Conservation (phyloP, 2,888 invertebrate genomes). For the Rotaria sp. region DNA sequence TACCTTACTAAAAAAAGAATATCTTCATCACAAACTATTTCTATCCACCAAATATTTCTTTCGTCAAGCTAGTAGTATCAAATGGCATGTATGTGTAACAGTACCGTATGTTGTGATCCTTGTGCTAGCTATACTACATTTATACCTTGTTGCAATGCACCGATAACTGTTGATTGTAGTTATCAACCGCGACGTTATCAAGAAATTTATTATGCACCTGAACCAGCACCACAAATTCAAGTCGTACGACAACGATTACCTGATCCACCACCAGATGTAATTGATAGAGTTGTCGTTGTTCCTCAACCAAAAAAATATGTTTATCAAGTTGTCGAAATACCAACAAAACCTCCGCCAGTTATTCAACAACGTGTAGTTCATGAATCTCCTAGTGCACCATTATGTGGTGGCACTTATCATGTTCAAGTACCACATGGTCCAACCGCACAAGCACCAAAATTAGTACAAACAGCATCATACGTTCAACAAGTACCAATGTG, state of each 20-base stretch:
- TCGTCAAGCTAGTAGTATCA: too few relatives aligned
- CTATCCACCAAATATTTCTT: neutral
- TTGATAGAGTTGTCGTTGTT: constrained; percentile 38
- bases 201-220: constrained; percentile 37
- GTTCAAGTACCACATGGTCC: neutral
- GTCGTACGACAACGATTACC: constrained; percentile 36
- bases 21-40: neutral
- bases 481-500: neutral
- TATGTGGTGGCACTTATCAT: constrained; percentile 21
- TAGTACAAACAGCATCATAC: neutral
- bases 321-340: constrained; percentile 38
- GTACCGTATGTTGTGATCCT: neutral
- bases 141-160: neutral
- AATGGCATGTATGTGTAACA: neutral
- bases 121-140: neutral
- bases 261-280: constrained; percentile 37
- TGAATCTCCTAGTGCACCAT: constrained; percentile 14
- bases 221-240: constrained; percentile 33
- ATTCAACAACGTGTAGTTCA: constrained; percentile 32
- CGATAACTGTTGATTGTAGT: neutral
- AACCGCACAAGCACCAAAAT: neutral
- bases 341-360: constrained; percentile 38
- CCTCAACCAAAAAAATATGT: constrained; percentile 32
- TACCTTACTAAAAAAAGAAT: neutral
- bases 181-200: constrained; percentile 32